Percentiles rank a stretch among this genome's conserved stretches.
These are phyloP conservation scores for Neogobius melanostomus DNA, from an alignment of 2,113 vertebrate species.

Conservation along the genomic window DNA sequence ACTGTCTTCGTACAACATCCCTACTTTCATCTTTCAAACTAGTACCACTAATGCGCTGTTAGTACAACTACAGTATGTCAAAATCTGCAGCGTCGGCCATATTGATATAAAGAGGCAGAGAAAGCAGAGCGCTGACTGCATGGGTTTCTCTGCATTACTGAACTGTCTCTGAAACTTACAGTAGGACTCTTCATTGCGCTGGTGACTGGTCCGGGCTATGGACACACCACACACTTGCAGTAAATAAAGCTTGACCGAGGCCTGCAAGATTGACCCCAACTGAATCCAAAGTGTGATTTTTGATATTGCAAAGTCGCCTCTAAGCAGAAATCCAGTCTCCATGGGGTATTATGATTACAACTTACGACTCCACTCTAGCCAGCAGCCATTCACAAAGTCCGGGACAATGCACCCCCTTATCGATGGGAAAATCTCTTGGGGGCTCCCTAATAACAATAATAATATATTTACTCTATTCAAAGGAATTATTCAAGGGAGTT, in stretches of 20 bases:
- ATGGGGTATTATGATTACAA: too few species aligned
- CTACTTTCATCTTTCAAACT: constrained; percentile 1
- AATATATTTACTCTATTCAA: too few species aligned
- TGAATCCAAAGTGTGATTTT: too few species aligned
- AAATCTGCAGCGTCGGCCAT: constrained; percentile 3
- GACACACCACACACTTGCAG: constrained; percentile 25
- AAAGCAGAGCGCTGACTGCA: constrained; percentile 46
- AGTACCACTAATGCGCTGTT: neutral
- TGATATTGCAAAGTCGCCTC: too few species aligned
- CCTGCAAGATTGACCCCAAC: too few species aligned
- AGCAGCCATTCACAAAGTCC: too few species aligned
- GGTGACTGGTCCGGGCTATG: constrained; percentile 43
- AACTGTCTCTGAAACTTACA: constrained; percentile 53
- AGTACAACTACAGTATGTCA: neutral
- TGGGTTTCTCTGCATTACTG: constrained; percentile 28
- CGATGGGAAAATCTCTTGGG: too few species aligned
- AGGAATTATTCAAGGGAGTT: too few species aligned
- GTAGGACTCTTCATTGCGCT: constrained; percentile 49
- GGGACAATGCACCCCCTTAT: too few species aligned
- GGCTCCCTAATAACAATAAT: too few species aligned
- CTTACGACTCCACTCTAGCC: too few species aligned
- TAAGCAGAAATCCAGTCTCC: too few species aligned
- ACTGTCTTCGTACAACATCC: neutral
- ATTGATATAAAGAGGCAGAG: constrained; percentile 14
- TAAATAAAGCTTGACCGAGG: constrained; percentile 14